Evolutionary conservation across 1,140 invertebrate species (phyloP).

Genomic region (Glossosoma conforme): DNA sequence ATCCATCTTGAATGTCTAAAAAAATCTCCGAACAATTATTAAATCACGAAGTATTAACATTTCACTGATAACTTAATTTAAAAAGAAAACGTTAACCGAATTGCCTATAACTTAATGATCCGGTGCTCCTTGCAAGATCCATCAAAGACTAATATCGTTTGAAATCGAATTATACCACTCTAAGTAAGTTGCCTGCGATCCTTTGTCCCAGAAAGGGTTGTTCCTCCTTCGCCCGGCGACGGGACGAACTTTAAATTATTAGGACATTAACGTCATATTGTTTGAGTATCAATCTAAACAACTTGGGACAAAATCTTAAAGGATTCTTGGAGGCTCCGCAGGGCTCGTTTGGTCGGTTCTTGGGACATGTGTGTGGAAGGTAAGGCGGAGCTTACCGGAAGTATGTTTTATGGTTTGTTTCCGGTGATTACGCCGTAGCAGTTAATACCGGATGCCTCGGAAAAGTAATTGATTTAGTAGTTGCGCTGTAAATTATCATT

Average conservation of each 20-base stretch:
- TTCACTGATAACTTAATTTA: no score
- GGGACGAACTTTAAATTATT: conserved; percentile 24
- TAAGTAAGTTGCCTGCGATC: conserved; percentile 13
- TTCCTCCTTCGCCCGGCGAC: background rate
- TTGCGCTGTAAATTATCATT: no score
- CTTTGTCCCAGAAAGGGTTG: background rate
- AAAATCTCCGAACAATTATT: no score
- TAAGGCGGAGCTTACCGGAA: conserved; percentile 18
- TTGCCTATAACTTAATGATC: background rate
- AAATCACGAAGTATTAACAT: no score
- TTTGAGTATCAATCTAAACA: conserved; percentile 23
- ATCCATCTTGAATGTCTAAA: no score
- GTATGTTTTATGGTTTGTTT: conserved; percentile 28
- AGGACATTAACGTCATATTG: conserved; percentile 27
- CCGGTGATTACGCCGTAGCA: conserved; percentile 24
- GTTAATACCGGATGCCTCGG: conserved; percentile 15
- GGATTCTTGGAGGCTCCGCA: conserved; percentile 16
- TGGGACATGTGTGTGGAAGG: no score
- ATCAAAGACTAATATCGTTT: conserved; percentile 14
- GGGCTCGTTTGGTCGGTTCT: no score
- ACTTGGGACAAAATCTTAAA: conserved; percentile 12
- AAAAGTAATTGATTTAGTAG: conserved; percentile 28
- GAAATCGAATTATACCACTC: conserved; percentile 22
- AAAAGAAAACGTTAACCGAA: no score
- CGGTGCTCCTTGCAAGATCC: background rate